These are phyloP conservation scores for Heterodera schachtii DNA, from an alignment of 1,140 invertebrate genomes.

Conservation along the genomic window DNA sequence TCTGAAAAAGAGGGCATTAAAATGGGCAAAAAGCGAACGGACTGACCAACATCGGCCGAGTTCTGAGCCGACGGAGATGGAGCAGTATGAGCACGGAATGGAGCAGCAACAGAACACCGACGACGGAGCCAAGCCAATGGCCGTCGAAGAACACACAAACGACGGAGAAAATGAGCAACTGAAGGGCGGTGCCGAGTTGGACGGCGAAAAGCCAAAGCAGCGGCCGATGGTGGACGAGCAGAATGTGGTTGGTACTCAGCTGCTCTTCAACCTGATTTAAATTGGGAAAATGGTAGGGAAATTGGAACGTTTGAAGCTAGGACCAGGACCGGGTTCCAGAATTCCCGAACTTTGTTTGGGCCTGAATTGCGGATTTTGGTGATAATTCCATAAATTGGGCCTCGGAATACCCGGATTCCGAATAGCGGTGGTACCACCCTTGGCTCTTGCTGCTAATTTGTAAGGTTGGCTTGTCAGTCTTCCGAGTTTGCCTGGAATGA, in stretches of 20 bases:
- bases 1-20: slow-evolving; percentile 35
- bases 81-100: slow-evolving; percentile 53
- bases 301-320: no score
- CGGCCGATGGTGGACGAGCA: neutral
- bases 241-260: slow-evolving; percentile 50
- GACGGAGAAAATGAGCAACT: slow-evolving; percentile 57
- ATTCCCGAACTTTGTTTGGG: no score
- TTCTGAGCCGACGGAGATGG: slow-evolving; percentile 46
- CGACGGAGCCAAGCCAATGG: slow-evolving; percentile 45
- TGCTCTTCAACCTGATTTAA: slow-evolving; percentile 46
- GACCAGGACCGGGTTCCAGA: no score
- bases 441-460: no score
- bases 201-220: slow-evolving; percentile 17
- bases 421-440: no score
- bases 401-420: no score
- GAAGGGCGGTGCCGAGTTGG: slow-evolving; percentile 23
- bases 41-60: slow-evolving; percentile 51
- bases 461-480: neutral
- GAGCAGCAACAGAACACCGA: slow-evolving; percentile 48
- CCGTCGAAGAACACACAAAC: slow-evolving; percentile 63
- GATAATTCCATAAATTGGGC: no score
- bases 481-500: slow-evolving; percentile 18
- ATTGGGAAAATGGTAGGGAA: neutral
- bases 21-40: neutral
- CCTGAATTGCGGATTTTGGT: no score